Evolutionary conservation across 2,113 vertebrate species (phyloP), one percentile per base, ranked within the genome.

Genomic region (Microtus montanus): DNA sequence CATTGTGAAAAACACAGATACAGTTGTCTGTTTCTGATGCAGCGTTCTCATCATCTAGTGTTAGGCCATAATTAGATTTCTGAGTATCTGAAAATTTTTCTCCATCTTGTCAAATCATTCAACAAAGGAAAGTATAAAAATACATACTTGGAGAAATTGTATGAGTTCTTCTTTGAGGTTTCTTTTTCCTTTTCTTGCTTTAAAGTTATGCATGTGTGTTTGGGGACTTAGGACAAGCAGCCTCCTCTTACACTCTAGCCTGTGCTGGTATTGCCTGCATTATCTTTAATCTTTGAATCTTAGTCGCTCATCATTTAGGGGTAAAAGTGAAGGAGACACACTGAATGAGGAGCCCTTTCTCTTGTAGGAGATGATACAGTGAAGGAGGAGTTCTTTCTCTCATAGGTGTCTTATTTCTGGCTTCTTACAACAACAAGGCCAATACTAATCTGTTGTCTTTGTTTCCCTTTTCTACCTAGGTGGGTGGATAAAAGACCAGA

Each of bases 401-500:
- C 54, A 20, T 58, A 58, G 54, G 70, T 82, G 93, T 97, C 97
- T 96, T 30, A 66, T 26, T 47, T 61, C 0, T 94, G 71, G 41
- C 89, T 64, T 73, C 87, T 92, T 93, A 66, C 26, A 93, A 74
- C 91, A 17, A 77, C 90, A 17, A 75, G 78, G 15, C 52, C 75
- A 79, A 66, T 95, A 66, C 63, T 89, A 95, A 95, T 94, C 87
- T 83, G 44, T 85, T 95, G 22, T 91, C 93, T 75, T 82, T 96
- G 44, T 96, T 98, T 97, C 93, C 87, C 2, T 96, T 91, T 14
- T 92, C 54, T 74, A 71, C 87, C 7, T 71, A 63, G 26, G 49
- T 87, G 95, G 93, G 95, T 95, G 89, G 79, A 83, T 71, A 73
- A 78, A 96, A 97, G 92, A 95, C 79, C 61, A 95, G 14, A 44